These are phyloP conservation scores for Parapsyche elsis DNA, from an alignment of 1,140 invertebrate genomes.

Conservation along the genomic window DNA sequence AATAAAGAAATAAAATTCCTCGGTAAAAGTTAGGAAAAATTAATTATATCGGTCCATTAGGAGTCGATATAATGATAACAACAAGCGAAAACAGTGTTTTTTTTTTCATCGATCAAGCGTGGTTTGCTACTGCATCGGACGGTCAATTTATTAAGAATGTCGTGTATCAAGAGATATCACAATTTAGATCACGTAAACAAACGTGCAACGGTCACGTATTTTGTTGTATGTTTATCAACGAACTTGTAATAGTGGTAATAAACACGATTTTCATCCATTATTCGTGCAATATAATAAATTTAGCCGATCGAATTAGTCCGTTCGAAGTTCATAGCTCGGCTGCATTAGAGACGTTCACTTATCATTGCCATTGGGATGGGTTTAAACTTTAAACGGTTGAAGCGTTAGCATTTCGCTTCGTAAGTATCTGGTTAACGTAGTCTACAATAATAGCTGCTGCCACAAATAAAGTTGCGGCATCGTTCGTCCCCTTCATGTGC, in stretches of 20 bases:
- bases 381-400: no score
- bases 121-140: neutral
- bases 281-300: no score
- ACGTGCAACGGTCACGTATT: conserved; percentile 25
- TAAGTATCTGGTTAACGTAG: neutral
- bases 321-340: no score
- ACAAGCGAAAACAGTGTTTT: no score
- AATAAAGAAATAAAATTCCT: no score
- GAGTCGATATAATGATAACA: no score
- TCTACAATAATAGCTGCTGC: neutral
- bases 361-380: no score
- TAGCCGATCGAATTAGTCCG: no score
- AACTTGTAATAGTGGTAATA: neutral
- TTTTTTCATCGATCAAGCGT: neutral
- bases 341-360: no score
- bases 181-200: conserved; percentile 26
- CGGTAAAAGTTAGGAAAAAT: no score
- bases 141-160: neutral
- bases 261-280: neutral
- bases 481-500: conserved; percentile 34
- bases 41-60: no score
- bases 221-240: conserved; percentile 24
- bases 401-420: no score
- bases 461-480: conserved; percentile 23
- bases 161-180: neutral